Base-by-base conservation (phyloP, 2,113 vertebrate species). In the Strigops habroptila region DNA sequence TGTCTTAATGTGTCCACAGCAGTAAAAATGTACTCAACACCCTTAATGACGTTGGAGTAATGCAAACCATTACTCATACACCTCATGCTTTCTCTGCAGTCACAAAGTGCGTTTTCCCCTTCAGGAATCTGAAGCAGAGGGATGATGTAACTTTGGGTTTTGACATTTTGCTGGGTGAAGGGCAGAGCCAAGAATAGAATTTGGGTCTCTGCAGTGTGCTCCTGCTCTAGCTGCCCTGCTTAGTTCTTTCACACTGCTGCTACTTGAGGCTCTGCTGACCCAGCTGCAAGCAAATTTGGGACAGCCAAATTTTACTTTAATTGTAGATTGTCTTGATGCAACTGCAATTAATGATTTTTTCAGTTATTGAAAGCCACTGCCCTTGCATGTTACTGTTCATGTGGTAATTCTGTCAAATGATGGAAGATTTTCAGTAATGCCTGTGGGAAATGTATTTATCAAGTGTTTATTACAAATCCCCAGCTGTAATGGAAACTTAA, bases 131-230 rank as follows among this genome's bases (percentile, higher is more conserved):
- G 81, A 79, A 52, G 67, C 31, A 39, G 22, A 39, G 80, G 14
- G 53, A 31, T 37, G 90, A 91, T 78, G 27, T 17, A 77, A 78
- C 67, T 86, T 86, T 18, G 9, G 46, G 4, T 24, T 81, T 70
- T 94, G 76, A 91, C 67, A 46, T 59, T 60, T 86, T 21, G 24
- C 57, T 91, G 57, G 82, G 74, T 93, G 87, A 96, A 95, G 94
- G 95, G 67, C 93, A 94, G 53, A 91, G 52, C 55, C 78, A 60
- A 3, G 8, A 95, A 95, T 76, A 97, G 89, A 79, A 95, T 94
- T 65, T 10, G 18, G 74, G 87, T 91, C 89, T 90, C 57, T 71
- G 62, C 52, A 55, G 62, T 2, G 5, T 44, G 33, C 71, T 82
- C 39, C n/a, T 65, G 57, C 65, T 91, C 35, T 46, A 5, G 18